These are phyloP conservation scores for Pelobates fuscus DNA, from an alignment of 2,113 vertebrate genomes.

Conservation along the genomic window DNA sequence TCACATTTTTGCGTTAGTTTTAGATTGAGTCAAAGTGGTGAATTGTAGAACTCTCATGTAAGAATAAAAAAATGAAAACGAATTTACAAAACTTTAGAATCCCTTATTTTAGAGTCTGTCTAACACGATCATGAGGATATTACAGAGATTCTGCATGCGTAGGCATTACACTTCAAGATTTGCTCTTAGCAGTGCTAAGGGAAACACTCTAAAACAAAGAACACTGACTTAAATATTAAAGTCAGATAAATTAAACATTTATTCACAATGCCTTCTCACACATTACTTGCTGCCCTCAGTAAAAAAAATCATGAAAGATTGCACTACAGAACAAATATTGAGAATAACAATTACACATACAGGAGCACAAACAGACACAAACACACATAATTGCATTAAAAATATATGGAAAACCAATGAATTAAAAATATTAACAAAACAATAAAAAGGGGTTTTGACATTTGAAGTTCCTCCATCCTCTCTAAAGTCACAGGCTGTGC, in stretches of 20 bases:
- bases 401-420: no score
- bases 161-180: not conserved
- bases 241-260: slow-evolving; percentile 37
- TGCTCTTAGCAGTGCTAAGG: slow-evolving; percentile 25
- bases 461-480: no score
- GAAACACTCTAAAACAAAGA: slow-evolving; percentile 8
- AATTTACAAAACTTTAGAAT: slow-evolving; percentile 1
- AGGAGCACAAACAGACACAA: no score
- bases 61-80: not conserved
- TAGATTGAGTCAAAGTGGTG: not conserved
- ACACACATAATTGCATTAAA: no score
- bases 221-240: slow-evolving; percentile 31
- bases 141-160: not conserved
- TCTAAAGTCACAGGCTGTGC: no score
- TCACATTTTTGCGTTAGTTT: slow-evolving; percentile 4
- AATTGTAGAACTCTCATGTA: not conserved
- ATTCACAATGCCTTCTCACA: slow-evolving; percentile 19
- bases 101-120: not conserved
- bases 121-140: not conserved
- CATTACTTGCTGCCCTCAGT: not conserved
- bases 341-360: no score
- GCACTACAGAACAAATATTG: no score
- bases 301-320: no score
- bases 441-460: no score
- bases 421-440: no score